Evolutionary conservation across 37 sponge, comb jelly and placozoan genomes (phyloP), one percentile per base, ranked within the genome.

Genomic region (Agelas oroides): DNA sequence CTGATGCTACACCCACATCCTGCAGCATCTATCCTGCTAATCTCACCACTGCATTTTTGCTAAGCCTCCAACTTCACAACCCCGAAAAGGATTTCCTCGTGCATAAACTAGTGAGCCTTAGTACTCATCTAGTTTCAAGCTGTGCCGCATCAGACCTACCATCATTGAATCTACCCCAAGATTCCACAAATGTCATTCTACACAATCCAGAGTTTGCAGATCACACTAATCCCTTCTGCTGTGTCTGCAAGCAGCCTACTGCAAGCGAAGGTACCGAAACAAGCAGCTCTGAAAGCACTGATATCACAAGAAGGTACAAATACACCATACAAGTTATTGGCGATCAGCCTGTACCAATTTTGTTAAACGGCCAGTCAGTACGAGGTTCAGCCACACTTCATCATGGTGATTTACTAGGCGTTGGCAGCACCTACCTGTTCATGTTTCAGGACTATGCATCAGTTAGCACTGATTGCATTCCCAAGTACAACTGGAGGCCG

Each of bases 391-490:
- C 31, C 24, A 5, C 20, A 18, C 73, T 93, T 13, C 34, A 32
- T 32, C 79, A 81, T 63, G 86, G 83, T 34, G 94, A 93, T 61
- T 53, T 93, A 1, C 12, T 93, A 0, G 57, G 78, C 56, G 77
- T 93, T 16, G 83, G 87, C 11, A 24, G 77, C 2, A 60, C 30
- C 13, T 78, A 77, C 79, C 13, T 86, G 38, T 89, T 89, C 71
- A 85, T 93, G 83, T 93, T 78, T 53, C 77, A 87, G 18, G 81
- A 93, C 67, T 64, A 59, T 62, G 38, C 61, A 32, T 20, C 84
- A 57, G 59, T 34, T 8, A 71, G 41, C 41, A 37, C 1, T 37
- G 41, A 1, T 1, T 34, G 27, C 78, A 52, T 64, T 5, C 80
- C 64, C 2, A 18, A 66, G 2, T 79, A 79, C 69, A 79, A 55